Evolutionary conservation across 2,888 invertebrate species (phyloP), one percentile per base, ranked within the genome.

Genomic region (Deilephila elpenor): DNA sequence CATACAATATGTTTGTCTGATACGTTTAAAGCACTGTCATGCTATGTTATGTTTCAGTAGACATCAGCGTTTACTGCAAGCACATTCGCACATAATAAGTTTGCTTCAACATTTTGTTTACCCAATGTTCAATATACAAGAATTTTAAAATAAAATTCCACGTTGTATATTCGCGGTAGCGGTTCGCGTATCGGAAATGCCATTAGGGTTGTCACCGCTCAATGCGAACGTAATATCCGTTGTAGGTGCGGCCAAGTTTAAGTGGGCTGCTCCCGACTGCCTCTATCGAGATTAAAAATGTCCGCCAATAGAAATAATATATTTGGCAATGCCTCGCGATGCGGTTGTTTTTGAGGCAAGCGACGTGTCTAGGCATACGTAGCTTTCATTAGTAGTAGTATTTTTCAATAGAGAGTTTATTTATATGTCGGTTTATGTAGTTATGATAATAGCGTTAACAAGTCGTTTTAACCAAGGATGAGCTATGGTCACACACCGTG

Each of bases 211-310:
- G 74, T 70, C 73, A 70, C 67, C 70, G 56, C 25, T 75, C 75
- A 72, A 75, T 73, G 73, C 74, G 72, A 73, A 76, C 74, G 71
- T 70, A 74, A 77, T 77, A 75, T 78, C 79, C 79, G 76, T 25
- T 51, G 72, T 59, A 62, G 75, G 5, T 32, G 51, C 56, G 59
- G 59, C 60, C 59, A 59, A 71, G 60, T 64, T 74, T 72, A 72
- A 72, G 53, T 70, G 44, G 60, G 70, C 70, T 70, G 37, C 67
- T 51, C 29, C 34, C 34, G 56, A 19, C 59, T 19, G 53, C 56
- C n/a, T 53, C 25, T 61, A 25, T 37, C 6, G 25, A 62, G 25
- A 59, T 64, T 64, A 37, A 56, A 67, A 62, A 44, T 64, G 44
- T 44, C 64, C n/a, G 37, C 64, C n/a, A 64, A 64, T 44, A 61